These are phyloP conservation scores for Psilopogon haemacephalus DNA, from an alignment of 2,113 vertebrate genomes.

Conservation along the genomic window DNA sequence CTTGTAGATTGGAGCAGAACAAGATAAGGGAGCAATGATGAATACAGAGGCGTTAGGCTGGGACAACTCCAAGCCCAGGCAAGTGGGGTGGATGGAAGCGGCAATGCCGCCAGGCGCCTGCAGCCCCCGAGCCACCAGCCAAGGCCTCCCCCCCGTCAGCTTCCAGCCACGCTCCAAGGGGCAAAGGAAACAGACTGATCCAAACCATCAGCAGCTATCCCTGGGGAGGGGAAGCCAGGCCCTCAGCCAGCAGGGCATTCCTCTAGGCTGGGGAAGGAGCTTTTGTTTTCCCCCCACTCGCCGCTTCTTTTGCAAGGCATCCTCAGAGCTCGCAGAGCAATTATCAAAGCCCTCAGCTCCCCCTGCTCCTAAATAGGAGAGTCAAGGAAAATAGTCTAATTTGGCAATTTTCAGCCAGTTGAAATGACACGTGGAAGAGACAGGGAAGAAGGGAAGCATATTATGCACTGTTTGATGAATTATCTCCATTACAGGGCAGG, in stretches of 20 bases:
- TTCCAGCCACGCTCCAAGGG: neutral
- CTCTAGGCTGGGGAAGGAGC: neutral
- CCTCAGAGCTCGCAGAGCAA: rapidly evolving
- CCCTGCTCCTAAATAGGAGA: conserved; percentile 27
- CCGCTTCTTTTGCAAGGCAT: neutral
- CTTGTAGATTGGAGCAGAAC: conserved; percentile 1
- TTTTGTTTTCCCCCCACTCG: neutral
- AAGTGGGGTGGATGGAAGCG: conserved; percentile 9
- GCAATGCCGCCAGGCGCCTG: neutral
- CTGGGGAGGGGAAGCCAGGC: neutral
- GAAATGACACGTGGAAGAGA: conserved; percentile 39
- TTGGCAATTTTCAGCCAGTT: conserved; percentile 38
- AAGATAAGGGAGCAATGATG: conserved; percentile 32
- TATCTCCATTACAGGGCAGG: neutral
- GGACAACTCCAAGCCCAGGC: conserved; percentile 38
- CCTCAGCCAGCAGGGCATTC: neutral
- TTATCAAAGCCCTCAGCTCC: neutral
- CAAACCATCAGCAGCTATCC: neutral
- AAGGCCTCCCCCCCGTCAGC: neutral
- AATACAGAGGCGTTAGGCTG: conserved; percentile 13
- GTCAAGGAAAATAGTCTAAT: conserved; percentile 57
- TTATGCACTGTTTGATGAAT: conserved; percentile 39
- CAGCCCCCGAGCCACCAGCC: neutral
- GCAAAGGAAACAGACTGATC: conserved; percentile 47
- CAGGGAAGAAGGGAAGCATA: neutral